These are phyloP conservation scores for Tetanocera ferruginea DNA, from an alignment of 2,888 invertebrate genomes.

Conservation along the genomic window DNA sequence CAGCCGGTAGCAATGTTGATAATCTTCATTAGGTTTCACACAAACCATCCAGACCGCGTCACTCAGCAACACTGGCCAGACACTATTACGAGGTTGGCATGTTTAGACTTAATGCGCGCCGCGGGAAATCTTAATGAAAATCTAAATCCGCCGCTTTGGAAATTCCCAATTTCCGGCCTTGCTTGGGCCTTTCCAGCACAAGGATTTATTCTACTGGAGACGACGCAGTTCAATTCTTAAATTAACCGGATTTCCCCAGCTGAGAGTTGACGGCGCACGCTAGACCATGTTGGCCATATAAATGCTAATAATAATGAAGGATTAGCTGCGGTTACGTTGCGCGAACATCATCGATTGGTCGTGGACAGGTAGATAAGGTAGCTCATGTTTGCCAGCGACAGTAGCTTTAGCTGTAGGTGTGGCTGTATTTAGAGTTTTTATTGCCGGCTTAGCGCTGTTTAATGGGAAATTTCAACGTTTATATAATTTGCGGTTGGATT, in stretches of 20 bases:
- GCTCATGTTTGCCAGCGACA: not conserved
- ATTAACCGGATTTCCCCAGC: slow-evolving; percentile 1
- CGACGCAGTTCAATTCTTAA: slow-evolving; percentile 16
- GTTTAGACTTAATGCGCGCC: slow-evolving; percentile 30
- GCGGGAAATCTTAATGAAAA: slow-evolving; percentile 29
- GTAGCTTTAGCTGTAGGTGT: not conserved
- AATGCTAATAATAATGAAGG: slow-evolving; percentile 16
- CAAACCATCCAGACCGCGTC: not conserved
- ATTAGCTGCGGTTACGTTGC: slow-evolving; percentile 17
- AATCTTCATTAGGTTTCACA: not conserved
- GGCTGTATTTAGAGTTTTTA: slow-evolving; percentile 50
- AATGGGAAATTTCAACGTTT: slow-evolving; percentile 49
- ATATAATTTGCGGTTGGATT: slow-evolving; percentile 17
- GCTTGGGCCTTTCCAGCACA: not conserved
- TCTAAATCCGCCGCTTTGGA: slow-evolving; percentile 10
- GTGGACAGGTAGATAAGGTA: not conserved
- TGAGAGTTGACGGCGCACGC: not conserved
- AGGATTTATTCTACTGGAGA: not conserved
- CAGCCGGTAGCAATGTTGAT: slow-evolving; percentile 6
- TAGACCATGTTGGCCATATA: not conserved
- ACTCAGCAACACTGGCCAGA: not conserved
- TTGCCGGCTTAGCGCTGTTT: slow-evolving; percentile 57
- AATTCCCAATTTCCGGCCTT: slow-evolving; percentile 8
- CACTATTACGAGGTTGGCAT: slow-evolving; percentile 15
- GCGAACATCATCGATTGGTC: not conserved